Evolutionary conservation across 2,888 invertebrate species (phyloP).

Genomic region (Apamea anceps): DNA sequence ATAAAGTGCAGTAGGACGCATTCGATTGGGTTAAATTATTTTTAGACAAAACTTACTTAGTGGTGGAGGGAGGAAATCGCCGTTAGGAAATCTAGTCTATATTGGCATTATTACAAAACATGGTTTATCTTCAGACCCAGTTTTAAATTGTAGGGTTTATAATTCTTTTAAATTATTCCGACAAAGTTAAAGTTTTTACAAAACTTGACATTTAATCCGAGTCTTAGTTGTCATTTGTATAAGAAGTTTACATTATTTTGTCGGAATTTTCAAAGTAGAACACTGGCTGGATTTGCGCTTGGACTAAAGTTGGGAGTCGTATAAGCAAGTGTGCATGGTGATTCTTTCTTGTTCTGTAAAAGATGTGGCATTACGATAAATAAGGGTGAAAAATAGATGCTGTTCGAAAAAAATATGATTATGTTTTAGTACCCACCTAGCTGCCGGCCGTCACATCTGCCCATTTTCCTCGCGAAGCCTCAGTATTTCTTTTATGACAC

Average conservation of each 20-base stretch:
- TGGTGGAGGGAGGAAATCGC: not conserved
- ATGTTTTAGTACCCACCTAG: not conserved
- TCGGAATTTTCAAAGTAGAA: too few relatives aligned
- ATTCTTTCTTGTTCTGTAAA: not conserved
- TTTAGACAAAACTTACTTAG: not conserved
- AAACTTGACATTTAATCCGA: not conserved
- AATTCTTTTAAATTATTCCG: not conserved
- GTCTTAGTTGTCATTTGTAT: not conserved
- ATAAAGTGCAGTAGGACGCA: not conserved
- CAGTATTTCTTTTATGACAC: constrained; percentile 41
- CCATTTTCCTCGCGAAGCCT: constrained; percentile 38
- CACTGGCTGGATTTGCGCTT: too few relatives aligned
- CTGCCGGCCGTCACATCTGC: not conserved
- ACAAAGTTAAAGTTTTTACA: not conserved
- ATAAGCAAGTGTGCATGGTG: not conserved
- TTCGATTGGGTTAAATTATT: not conserved
- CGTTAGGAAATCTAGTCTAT: not conserved
- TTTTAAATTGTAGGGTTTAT: not conserved
- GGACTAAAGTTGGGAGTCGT: not conserved
- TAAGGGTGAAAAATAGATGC: too few relatives aligned
- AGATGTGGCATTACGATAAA: not conserved
- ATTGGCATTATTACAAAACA: not conserved
- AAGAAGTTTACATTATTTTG: not conserved
- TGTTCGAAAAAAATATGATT: constrained; percentile 6
- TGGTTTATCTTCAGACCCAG: not conserved